Percentiles rank a stretch among this genome's conserved stretches.
Conservation (phyloP, 2,888 invertebrate species). For the Pristionchus fissidentatus region DNA sequence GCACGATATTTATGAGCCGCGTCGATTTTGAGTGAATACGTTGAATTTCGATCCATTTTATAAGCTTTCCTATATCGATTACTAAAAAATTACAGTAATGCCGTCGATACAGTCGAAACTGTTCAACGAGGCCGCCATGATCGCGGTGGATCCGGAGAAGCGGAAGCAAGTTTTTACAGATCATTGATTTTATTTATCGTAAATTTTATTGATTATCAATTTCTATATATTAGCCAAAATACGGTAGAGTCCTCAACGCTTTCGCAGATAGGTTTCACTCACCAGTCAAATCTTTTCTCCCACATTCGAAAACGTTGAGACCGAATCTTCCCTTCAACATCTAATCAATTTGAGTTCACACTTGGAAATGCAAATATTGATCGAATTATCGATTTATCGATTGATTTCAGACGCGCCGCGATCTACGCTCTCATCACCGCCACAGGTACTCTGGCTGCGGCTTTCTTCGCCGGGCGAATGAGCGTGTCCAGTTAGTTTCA, state of each 20-base stretch:
- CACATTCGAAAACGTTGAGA: too few relatives aligned
- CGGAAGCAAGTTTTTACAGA: conserved; percentile 49
- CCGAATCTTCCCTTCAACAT: too few relatives aligned
- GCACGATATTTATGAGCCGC: background rate
- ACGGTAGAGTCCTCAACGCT: too few relatives aligned
- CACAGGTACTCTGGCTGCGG: conserved; percentile 2
- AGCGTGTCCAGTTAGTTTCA: background rate
- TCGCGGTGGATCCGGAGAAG: conserved; percentile 62
- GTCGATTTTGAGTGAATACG: background rate
- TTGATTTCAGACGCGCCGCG: background rate
- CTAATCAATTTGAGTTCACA: too few relatives aligned
- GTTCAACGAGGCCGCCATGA: conserved; percentile 49
- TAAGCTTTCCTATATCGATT: background rate
- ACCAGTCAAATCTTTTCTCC: too few relatives aligned
- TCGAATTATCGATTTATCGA: background rate
- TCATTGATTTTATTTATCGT: background rate
- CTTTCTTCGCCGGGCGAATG: conserved; percentile 18
- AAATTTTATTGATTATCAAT: background rate
- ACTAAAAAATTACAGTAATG: background rate
- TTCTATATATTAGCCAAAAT: too few relatives aligned
- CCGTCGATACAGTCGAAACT: conserved; percentile 65
- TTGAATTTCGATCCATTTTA: background rate
- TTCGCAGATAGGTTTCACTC: too few relatives aligned
- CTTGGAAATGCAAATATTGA: background rate
- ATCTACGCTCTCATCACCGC: background rate